These are phyloP conservation scores for Pseudomyrmex dendroicus DNA, from an alignment of 1,140 invertebrate species.

Conservation along the genomic window DNA sequence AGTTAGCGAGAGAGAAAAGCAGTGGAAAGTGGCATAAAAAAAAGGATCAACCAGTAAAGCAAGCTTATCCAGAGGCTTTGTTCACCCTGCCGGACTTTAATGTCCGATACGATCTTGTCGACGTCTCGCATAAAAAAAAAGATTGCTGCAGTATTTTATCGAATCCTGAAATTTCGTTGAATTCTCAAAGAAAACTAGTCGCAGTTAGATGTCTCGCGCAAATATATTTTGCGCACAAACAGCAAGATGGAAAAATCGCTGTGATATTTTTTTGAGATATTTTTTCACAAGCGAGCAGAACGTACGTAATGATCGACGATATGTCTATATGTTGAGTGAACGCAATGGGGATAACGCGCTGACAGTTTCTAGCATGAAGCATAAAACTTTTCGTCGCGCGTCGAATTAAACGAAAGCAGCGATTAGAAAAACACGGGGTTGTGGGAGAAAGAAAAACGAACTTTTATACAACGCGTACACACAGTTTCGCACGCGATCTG, in stretches of 20 bases:
- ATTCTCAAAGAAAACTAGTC: background rate
- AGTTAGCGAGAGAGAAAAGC: slow-evolving; percentile 18
- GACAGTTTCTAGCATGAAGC: slow-evolving; percentile 11
- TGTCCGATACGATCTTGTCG: slow-evolving; percentile 43
- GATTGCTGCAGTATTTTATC: slow-evolving; percentile 8
- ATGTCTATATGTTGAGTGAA: background rate
- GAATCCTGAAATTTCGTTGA: slow-evolving; percentile 9
- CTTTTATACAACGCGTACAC: slow-evolving; percentile 4
- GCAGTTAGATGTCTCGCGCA: background rate
- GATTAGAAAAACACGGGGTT: background rate
- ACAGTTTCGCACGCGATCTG: slow-evolving; percentile 46
- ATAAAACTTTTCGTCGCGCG: slow-evolving; percentile 5
- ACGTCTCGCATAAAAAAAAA: slow-evolving; percentile 26
- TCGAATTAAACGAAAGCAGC: background rate
- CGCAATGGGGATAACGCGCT: background rate
- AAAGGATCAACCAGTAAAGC: slow-evolving; percentile 20
- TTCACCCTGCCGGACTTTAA: slow-evolving; percentile 21
- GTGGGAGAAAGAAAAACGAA: background rate
- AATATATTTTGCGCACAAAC: background rate
- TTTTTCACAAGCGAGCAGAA: slow-evolving; percentile 2
- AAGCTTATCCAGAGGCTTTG: slow-evolving; percentile 30
- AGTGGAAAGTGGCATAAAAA: slow-evolving; percentile 13
- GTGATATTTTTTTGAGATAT: slow-evolving; percentile 19
- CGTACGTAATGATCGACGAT: slow-evolving; percentile 14
- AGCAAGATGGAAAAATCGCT: background rate